Evolutionary conservation across 1,140 invertebrate species (phyloP).

Genomic region (Conus ventricosus): DNA sequence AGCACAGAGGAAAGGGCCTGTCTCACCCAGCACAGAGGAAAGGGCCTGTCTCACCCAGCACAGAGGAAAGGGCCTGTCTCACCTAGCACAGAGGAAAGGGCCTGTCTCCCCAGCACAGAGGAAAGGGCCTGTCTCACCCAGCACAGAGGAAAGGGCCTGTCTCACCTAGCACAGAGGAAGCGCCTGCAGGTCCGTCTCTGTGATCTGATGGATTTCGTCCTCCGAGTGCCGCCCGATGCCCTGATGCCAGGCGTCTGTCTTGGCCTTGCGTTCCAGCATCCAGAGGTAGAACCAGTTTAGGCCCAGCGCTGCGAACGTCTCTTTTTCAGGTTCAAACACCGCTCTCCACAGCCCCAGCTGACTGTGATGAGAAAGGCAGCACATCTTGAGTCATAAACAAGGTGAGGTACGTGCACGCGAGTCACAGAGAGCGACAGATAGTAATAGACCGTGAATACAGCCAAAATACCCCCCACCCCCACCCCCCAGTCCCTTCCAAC

Average conservation of each 20-base stretch:
- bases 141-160: too few relatives aligned
- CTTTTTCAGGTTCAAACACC: slow-evolving; percentile 33
- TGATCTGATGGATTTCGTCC: slow-evolving; percentile 46
- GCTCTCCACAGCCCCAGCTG: slow-evolving; percentile 41
- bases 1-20: too few relatives aligned
- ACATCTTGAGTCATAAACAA: too few relatives aligned
- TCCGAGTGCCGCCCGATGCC: slow-evolving; percentile 53
- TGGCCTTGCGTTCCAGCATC: slow-evolving; percentile 41
- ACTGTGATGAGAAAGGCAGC: not conserved
- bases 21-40: too few relatives aligned
- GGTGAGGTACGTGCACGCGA: not conserved
- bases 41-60: too few relatives aligned
- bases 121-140: too few relatives aligned
- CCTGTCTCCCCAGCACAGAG: too few relatives aligned
- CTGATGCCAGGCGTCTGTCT: slow-evolving; percentile 37
- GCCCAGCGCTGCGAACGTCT: slow-evolving; percentile 21
- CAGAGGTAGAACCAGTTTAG: slow-evolving; percentile 36
- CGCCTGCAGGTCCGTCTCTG: slow-evolving; percentile 48
- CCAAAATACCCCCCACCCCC: too few relatives aligned
- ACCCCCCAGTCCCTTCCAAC: too few relatives aligned
- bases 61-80: too few relatives aligned
- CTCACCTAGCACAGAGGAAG: slow-evolving; percentile 53
- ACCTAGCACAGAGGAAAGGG: too few relatives aligned
- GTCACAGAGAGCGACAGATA: not conserved
- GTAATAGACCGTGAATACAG: too few relatives aligned